A percentile compares a stretch with the other conserved stretches of the same genome.
Evolutionary conservation across 2,888 invertebrate species (phyloP).

Genomic region (Bombylius major): DNA sequence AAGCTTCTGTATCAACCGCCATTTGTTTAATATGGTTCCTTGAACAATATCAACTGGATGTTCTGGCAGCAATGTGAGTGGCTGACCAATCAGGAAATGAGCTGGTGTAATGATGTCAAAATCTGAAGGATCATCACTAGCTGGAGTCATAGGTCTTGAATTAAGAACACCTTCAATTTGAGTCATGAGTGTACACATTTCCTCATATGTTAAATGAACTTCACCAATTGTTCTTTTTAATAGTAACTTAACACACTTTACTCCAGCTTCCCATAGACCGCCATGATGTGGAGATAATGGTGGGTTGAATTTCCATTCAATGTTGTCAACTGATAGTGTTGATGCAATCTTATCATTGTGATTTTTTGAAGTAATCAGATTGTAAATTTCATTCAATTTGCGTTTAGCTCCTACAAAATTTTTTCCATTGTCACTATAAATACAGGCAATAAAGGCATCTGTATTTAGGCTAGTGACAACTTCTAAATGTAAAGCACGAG

Average conservation of each 20-base stretch:
- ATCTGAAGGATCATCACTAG: conserved; percentile 1
- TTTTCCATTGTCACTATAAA: conserved; percentile 1
- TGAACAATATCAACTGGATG: too few relatives aligned
- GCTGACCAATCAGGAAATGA: conserved; percentile 1
- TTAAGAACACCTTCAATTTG: too few relatives aligned
- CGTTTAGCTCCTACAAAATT: conserved; percentile 1
- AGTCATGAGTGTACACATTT: conserved; percentile 15
- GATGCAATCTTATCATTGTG: too few relatives aligned
- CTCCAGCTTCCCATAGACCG: conserved; percentile 3
- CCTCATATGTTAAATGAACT: conserved; percentile 8
- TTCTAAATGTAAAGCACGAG: conserved; percentile 1
- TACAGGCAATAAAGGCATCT: conserved; percentile 1
- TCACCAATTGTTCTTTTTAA: background rate
- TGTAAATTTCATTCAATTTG: conserved; percentile 9
- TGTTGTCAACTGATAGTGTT: too few relatives aligned
- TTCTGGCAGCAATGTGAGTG: conserved; percentile 13
- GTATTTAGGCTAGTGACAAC: background rate
- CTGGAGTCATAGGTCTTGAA: too few relatives aligned
- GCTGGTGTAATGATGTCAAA: background rate
- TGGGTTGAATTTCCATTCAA: too few relatives aligned
- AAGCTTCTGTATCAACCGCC: too few relatives aligned
- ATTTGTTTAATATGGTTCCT: too few relatives aligned
- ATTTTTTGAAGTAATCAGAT: conserved; percentile 2
- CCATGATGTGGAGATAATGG: background rate
- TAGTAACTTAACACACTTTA: background rate